Conservation (phyloP, 2,888 invertebrate genomes). For the Piscicola geometra region DNA sequence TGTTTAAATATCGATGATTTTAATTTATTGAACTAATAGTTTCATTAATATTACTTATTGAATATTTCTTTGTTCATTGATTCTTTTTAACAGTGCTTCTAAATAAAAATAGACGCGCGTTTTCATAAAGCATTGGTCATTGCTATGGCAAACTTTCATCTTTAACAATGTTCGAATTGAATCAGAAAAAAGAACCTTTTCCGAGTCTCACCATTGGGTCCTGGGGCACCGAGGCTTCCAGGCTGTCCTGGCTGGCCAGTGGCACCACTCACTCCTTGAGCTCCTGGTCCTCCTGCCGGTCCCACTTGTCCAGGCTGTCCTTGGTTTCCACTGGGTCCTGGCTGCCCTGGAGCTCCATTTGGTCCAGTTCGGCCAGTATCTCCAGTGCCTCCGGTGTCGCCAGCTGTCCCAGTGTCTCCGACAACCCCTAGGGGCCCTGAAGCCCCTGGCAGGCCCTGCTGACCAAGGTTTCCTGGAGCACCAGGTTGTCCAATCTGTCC, state of each 20-base stretch:
- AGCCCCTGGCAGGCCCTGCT: constrained; percentile 27
- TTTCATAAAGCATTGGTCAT: no score
- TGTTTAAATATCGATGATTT: no score
- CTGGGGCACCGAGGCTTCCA: constrained; percentile 31
- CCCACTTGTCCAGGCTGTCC: constrained; percentile 36
- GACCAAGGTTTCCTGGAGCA: constrained; percentile 42
- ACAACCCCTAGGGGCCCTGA: constrained; percentile 31
- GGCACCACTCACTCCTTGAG: constrained; percentile 35
- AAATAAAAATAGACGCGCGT: no score
- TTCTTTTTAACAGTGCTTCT: no score
- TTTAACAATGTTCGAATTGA: no score
- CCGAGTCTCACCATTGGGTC: constrained; percentile 30
- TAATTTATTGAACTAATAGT: no score
- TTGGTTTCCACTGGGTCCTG: constrained; percentile 38
- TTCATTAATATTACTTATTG: no score
- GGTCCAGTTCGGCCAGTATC: constrained; percentile 55
- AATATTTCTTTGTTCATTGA: no score
- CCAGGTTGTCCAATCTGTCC: constrained; percentile 36
- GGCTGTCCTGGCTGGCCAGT: constrained; percentile 34
- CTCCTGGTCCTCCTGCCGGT: constrained; percentile 34
- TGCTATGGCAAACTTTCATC: no score
- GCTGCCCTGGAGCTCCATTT: constrained; percentile 63
- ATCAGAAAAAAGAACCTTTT: no score
- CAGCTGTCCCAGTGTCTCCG: constrained; percentile 40
- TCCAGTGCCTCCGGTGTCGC: constrained; percentile 35